Percentiles rank a stretch among this genome's conserved stretches.
phyloP scores from a whole-genome alignment of 2,888 invertebrate genomes.

The Pristionchus japonicus region DNA sequence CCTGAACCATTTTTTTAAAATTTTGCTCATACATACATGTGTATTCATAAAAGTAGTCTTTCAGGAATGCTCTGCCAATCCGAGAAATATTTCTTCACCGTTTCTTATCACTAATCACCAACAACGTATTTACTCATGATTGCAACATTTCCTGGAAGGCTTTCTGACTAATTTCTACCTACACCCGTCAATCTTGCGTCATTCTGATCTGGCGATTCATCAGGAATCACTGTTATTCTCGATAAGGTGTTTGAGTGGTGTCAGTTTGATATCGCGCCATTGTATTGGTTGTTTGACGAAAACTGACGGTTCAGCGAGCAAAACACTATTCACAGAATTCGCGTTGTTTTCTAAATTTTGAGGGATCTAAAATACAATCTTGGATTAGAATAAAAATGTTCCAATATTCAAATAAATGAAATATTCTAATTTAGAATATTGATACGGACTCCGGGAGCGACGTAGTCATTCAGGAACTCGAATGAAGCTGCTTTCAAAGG shows the following conservation, averaged over 20 bases:
- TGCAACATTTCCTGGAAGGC: neutral
- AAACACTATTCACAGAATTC: too few species aligned
- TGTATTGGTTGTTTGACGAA: neutral
- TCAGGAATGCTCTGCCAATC: too few species aligned
- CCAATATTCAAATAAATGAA: slow-evolving; percentile 5
- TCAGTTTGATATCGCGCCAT: neutral
- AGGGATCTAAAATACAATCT: neutral
- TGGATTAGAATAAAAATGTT: neutral
- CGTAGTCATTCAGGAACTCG: slow-evolving; percentile 79
- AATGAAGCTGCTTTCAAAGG: slow-evolving; percentile 79
- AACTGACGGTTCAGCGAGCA: neutral
- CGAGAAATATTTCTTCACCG: too few species aligned
- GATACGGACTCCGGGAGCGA: slow-evolving; percentile 75
- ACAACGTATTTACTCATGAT: neutral
- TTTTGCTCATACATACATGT: too few species aligned
- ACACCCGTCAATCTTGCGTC: slow-evolving; percentile 8
- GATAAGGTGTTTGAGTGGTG: neutral
- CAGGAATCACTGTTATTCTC: neutral
- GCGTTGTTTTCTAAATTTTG: too few species aligned
- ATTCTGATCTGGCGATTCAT: neutral
- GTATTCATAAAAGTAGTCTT: too few species aligned
- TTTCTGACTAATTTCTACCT: neutral
- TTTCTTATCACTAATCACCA: too few species aligned
- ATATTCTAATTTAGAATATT: too few species aligned
- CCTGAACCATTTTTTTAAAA: too few species aligned